These are phyloP conservation scores for Mycteria americana DNA, from an alignment of 2,797 vertebrate genomes.

Conservation along the genomic window DNA sequence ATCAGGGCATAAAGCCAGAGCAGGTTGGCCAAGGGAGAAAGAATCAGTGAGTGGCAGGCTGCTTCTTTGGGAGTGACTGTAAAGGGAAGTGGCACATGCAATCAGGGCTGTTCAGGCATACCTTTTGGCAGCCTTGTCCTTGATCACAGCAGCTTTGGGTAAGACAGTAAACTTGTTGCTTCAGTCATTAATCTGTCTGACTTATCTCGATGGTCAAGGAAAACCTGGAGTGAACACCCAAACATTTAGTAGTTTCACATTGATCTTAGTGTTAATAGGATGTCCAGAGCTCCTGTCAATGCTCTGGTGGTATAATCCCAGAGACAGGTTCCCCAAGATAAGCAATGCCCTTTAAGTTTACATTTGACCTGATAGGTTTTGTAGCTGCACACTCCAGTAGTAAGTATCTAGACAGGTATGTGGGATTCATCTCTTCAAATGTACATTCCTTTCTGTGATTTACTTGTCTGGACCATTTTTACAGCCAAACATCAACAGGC, in stretches of 20 bases:
- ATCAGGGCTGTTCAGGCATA: background rate
- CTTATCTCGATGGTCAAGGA: background rate
- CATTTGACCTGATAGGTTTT: background rate
- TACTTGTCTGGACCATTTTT: background rate
- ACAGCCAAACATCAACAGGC: background rate
- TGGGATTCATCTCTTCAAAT: background rate
- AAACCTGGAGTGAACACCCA: background rate
- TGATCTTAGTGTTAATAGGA: background rate
- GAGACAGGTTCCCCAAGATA: background rate
- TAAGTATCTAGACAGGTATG: background rate
- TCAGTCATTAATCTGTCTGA: background rate
- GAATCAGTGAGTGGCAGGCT: background rate
- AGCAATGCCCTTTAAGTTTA: background rate
- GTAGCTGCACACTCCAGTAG: background rate
- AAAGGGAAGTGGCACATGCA: background rate
- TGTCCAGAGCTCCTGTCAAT: background rate
- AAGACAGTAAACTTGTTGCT: background rate
- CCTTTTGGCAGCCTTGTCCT: background rate
- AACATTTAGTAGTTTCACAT: background rate
- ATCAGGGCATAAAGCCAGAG: background rate
- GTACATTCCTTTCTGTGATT: background rate
- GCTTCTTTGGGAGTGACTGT: background rate
- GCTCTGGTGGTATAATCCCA: background rate
- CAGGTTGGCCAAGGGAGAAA: background rate
- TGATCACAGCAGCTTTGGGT: background rate